Conservation (phyloP, 1,140 invertebrate genomes). For the Pogonognathellus flavescens region DNA sequence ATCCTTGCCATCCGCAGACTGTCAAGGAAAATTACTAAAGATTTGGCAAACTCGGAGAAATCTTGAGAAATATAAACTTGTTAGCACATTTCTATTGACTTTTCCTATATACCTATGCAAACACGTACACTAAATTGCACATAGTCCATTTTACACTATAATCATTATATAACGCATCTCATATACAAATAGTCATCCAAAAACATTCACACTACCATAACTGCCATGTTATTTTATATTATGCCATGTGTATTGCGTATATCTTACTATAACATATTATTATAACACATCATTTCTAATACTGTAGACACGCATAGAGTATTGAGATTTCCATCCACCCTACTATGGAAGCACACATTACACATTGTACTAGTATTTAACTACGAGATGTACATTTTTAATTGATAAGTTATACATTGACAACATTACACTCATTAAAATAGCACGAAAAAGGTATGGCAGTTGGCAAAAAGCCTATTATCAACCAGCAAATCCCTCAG, state of each 20-base stretch:
- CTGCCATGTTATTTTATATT: too few species aligned
- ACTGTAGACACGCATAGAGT: too few species aligned
- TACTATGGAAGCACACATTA: too few species aligned
- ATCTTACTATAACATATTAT: too few species aligned
- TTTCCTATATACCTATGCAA: constrained; percentile 13
- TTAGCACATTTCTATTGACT: constrained; percentile 17
- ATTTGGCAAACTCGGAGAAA: constrained; percentile 23
- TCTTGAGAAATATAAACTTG: constrained; percentile 15
- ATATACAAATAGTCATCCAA: not conserved
- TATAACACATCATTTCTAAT: too few species aligned
- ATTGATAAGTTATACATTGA: constrained; percentile 31
- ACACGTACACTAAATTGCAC: too few species aligned
- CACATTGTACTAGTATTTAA: not conserved
- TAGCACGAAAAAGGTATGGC: not conserved
- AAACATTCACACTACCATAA: too few species aligned
- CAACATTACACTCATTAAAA: constrained; percentile 20
- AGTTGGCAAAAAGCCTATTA: not conserved
- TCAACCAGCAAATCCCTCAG: not conserved
- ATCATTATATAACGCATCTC: too few species aligned
- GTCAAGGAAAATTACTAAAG: constrained; percentile 18
- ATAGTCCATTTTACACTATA: too few species aligned
- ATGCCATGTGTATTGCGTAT: too few species aligned
- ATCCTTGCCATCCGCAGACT: constrained; percentile 37
- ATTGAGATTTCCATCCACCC: too few species aligned
- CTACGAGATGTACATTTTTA: constrained; percentile 18